Evolutionary conservation across 2,888 invertebrate species (phyloP).

Genomic region (Tetragonula carbonaria): DNA sequence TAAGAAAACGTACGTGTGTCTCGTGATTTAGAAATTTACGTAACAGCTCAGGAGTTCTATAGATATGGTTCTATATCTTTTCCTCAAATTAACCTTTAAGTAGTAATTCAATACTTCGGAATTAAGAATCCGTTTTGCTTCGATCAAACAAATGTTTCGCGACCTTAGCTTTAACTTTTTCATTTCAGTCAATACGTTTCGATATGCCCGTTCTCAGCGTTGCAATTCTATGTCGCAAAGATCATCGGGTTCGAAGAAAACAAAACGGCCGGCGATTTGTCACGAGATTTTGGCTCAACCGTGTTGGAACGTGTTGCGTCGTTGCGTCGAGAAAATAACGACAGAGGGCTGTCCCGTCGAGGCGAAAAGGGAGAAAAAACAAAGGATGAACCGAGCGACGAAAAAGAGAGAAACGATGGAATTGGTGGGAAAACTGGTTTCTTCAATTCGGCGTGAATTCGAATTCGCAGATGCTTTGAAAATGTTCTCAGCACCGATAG

Average conservation of each 20-base stretch:
- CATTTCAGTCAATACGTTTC: background rate
- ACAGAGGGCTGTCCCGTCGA: slow-evolving; percentile 21
- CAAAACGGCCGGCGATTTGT: slow-evolving; percentile 17
- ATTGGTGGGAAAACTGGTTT: slow-evolving; percentile 53
- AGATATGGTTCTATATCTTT: no score
- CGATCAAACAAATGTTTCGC: no score
- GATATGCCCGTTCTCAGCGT: background rate
- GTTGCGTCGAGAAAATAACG: slow-evolving; percentile 10
- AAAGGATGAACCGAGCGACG: background rate
- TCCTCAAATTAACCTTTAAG: no score
- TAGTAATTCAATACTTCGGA: no score
- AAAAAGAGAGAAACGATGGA: slow-evolving; percentile 39
- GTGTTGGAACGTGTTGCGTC: background rate
- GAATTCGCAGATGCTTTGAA: slow-evolving; percentile 43
- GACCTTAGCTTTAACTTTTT: background rate
- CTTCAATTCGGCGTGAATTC: slow-evolving; percentile 45
- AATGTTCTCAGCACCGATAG: slow-evolving; percentile 48
- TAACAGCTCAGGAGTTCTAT: no score
- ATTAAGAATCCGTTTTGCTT: no score
- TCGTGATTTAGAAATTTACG: no score
- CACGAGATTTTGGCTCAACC: slow-evolving; percentile 22
- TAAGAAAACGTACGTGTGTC: no score
- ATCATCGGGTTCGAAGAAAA: background rate
- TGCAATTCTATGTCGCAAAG: background rate
- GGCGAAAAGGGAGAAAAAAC: background rate